phyloP scores from a whole-genome alignment of 1,140 invertebrate genomes.

The Drosophila mojavensis region DNA sequence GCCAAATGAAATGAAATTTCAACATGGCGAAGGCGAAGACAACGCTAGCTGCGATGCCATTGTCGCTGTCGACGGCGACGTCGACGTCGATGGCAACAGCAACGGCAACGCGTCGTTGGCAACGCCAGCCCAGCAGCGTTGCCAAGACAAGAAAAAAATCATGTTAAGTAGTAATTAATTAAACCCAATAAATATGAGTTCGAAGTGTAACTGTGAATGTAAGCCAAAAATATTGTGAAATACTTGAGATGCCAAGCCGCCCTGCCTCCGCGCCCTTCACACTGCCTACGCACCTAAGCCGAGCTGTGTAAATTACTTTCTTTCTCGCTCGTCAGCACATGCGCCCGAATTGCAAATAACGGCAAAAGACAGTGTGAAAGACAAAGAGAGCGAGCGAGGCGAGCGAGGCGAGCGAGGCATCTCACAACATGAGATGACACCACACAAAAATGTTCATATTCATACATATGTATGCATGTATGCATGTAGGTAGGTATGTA shows the following conservation, averaged over 20 bases:
- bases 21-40: conserved; percentile 47
- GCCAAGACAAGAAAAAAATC: conserved; percentile 7
- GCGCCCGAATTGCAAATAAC: conserved; percentile 75
- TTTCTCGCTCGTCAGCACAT: conserved; percentile 25
- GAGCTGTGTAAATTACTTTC: conserved; percentile 15
- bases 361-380: conserved; percentile 27
- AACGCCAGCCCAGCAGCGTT: conserved; percentile 14
- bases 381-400: not conserved
- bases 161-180: conserved; percentile 75
- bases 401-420: not conserved
- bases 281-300: not conserved
- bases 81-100: conserved; percentile 15
- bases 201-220: conserved; percentile 35
- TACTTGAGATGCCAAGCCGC: conserved; percentile 42
- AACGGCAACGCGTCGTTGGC: conserved; percentile 5
- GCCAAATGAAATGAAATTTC: conserved; percentile 58
- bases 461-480: not conserved
- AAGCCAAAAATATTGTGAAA: conserved; percentile 25
- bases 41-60: not conserved
- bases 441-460: not conserved
- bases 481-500: not conserved
- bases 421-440: conserved; percentile 9
- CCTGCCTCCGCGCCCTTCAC: not conserved
- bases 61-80: not conserved
- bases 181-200: conserved; percentile 63